Evolutionary conservation across 2,797 vertebrate species (phyloP), one percentile per base, ranked within the genome.

Genomic region (Rhodeus uyekii): DNA sequence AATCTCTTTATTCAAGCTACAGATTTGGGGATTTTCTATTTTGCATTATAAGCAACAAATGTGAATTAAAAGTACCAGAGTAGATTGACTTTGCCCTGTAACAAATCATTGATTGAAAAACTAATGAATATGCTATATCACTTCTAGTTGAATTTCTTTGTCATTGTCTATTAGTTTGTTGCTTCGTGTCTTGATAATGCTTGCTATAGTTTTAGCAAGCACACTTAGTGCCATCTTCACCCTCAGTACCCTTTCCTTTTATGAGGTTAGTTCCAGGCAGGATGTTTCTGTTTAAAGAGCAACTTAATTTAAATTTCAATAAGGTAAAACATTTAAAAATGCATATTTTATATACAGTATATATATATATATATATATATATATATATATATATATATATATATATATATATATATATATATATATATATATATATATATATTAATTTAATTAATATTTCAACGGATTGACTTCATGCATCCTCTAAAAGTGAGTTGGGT

Each of bases 71-170:
- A 24, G 36, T 14, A 67, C 22, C 34, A 67, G 39, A 39, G 22
- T 36, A 64, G 58, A 60, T 29, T 29, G 27, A 29, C 27, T 29
- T 29, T 60, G 27, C 58, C 55, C 67, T 46, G 5, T 19, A 29
- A 27, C 24, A 69, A 69, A 69, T 46, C 24, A 46, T 10, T 69
- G 69, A 67, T 29, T 64, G 72, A 83, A 78, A 76, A 61, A 86
- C 76, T 74, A 60, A 60, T 72, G 58, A 48, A 72, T 34, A 19
- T 4, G 10, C 69, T 36, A 34, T 72, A 34, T 50, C 10, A 5
- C 69, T 72, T 18, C 10, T 72, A 72, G 50, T 65, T 83, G 73
- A 32, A 81, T 84, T 81, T 64, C 18, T 22, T 53, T 71, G 65
- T 80, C 76, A 68, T 48, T 67, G 71, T 63, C 69, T 36, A 53